These are phyloP conservation scores for Lomographa bimaculata DNA, from an alignment of 2,888 invertebrate species.

Conservation along the genomic window DNA sequence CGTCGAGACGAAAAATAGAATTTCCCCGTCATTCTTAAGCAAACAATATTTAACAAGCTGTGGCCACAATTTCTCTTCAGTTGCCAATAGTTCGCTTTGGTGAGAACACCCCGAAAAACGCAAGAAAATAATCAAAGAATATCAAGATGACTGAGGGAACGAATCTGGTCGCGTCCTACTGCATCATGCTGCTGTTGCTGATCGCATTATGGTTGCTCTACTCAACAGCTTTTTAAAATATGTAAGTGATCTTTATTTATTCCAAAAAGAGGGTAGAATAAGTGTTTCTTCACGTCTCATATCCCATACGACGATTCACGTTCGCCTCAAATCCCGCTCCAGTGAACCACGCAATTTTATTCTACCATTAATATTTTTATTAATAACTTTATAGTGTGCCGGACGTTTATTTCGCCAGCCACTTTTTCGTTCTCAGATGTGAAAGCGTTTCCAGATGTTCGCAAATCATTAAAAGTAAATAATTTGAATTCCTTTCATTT, in stretches of 20 bases:
- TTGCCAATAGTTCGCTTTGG: conserved; percentile 53
- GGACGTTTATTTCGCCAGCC: conserved; percentile 2
- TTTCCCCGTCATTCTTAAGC: conserved; percentile 50
- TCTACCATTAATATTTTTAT: conserved; percentile 12
- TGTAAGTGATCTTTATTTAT: conserved; percentile 44
- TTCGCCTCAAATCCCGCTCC: not conserved
- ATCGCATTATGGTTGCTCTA: conserved; percentile 87
- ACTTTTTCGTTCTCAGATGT: conserved; percentile 8
- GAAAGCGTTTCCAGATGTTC: not conserved
- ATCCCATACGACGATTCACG: not conserved
- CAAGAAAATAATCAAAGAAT: conserved; percentile 2
- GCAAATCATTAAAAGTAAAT: conserved; percentile 3
- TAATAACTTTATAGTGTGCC: conserved; percentile 16
- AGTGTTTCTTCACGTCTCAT: too few species aligned
- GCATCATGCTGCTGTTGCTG: conserved; percentile 85
- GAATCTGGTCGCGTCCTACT: conserved; percentile 87
- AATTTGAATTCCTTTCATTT: not conserved
- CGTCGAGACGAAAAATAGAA: conserved; percentile 61
- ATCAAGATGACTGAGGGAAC: conserved; percentile 75
- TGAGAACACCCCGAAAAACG: conserved; percentile 34
- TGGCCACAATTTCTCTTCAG: conserved; percentile 53
- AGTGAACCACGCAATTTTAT: conserved; percentile 1
- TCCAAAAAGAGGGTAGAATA: conserved; percentile 12
- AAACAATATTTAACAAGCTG: conserved; percentile 56
- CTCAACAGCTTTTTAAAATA: conserved; percentile 82